Percentiles rank a stretch among this genome's conserved stretches.
Evolutionary conservation across 2,113 vertebrate genomes (phyloP).

Genomic region (Chamaetylas fuelleborni): DNA sequence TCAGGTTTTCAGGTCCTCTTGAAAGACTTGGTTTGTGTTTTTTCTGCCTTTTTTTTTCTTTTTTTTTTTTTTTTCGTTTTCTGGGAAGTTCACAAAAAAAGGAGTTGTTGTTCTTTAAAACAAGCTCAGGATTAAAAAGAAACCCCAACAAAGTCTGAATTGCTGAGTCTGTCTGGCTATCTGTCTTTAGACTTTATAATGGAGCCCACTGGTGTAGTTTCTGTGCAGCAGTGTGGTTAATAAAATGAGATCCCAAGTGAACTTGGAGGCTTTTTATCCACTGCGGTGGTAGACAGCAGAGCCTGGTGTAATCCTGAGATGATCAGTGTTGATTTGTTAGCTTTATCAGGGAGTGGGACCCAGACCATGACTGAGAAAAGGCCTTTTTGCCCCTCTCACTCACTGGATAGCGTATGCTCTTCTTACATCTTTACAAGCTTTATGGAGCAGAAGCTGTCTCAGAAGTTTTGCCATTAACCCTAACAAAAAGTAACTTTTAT

Average conservation of each 20-base stretch:
- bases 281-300: not conserved
- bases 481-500: not conserved
- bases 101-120: not conserved
- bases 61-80: too few species aligned
- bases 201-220: slow-evolving; percentile 15
- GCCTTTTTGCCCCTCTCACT: not conserved
- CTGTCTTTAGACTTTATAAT: slow-evolving; percentile 3
- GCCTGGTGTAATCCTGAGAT: slow-evolving; percentile 6
- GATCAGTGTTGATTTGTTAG: slow-evolving; percentile 11
- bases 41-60: too few species aligned
- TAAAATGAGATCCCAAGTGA: slow-evolving; percentile 32
- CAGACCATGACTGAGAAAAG: not conserved
- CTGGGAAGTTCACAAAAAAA: not conserved
- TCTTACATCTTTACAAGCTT: not conserved
- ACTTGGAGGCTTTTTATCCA: slow-evolving; percentile 24
- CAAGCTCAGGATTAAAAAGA: not conserved
- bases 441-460: not conserved
- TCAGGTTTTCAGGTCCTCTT: not conserved
- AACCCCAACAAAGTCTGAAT: not conserved
- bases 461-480: not conserved
- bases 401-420: not conserved
- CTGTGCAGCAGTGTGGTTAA: not conserved
- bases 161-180: not conserved
- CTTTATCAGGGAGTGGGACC: not conserved
- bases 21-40: not conserved